Evolutionary conservation across 2,797 vertebrate genomes (phyloP), one percentile per base, ranked within the genome.

Genomic region (Apogon talboti): DNA sequence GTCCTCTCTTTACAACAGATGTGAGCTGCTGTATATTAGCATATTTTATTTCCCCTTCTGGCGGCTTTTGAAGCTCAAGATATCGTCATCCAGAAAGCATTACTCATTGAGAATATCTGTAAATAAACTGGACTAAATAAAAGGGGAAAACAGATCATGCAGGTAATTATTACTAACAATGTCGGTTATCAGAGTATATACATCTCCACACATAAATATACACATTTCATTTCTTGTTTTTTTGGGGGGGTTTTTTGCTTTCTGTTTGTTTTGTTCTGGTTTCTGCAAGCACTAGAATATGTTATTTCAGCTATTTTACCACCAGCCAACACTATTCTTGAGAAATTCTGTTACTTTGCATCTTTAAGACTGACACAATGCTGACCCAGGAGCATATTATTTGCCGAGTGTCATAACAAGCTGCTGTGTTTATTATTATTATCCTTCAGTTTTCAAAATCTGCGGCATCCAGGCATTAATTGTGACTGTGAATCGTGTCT

Each of bases 301-400:
- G 8, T 70, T 43, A 62, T 62, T 63, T 56, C 67, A 72, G 67
- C 56, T 51, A 7, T 72, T 79, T 62, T 21, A 11, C 11, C 41
- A 35, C 8, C 30, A 0, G 38, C 56, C 52, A 48, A 44, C 2
- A n/a, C 1, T 15, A 15, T 45, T 57, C 21, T 52, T 18, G 12
- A 56, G 42, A 64, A 74, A 55, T 24, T n/a, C n/a, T 53, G 56
- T 53, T 37, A 43, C 51, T 74, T 75, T 52, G 64, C 74, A 69
- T 72, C 60, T 78, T 63, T 78, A 51, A 46, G 60, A 75, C 19
- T 74, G 67, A 64, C 74, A 74, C 59, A 45, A 41, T 69, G 74
- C 78, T 78, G 71, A 83, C 43, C 44, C 59, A 6, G 45, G 41
- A 52, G 10, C 21, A 38, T 52, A 57, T 42, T 63, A 78, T 70